Evolutionary conservation across 1,140 invertebrate genomes (phyloP), one percentile per base, ranked within the genome.

Genomic region (Lucilia sericata): DNA sequence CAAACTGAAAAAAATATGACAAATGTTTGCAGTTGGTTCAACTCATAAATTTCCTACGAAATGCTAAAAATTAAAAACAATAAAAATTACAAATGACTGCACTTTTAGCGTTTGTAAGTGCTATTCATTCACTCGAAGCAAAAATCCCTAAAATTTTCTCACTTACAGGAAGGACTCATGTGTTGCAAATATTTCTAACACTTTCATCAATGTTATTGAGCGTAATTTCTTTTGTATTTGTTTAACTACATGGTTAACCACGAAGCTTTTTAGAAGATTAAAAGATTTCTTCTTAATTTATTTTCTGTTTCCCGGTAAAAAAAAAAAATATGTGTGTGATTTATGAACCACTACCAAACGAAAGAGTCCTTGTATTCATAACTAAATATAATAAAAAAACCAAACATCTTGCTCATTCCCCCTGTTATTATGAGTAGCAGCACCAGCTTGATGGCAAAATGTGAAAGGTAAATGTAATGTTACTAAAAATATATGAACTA

Each of bases 221-320:
- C 47, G 42, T 47, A 80, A 80, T 80, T 80, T 14, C 76, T 80
- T 49, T 80, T 80, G 42, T 80, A 21, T 49, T 21, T 25, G 19
- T 49, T 80, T 19, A 19, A 47, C 47, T 19, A 21, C 47, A 49
- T 49, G 76, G 76, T 21, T 47, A 19, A 42, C 76, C n/a, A 47
- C n/a, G 78, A 82, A 84, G 76, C 83, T 84, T 84, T 84, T 84
- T 84, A 84, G 83, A 82, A 81, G 78, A 84, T 84, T 84, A 84
- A 84, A 84, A 84, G 83, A 74, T 76, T 25, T 36, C 25, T 36
- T 75, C 34, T 5, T 21, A 12, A 36, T 75, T 36, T 75, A 10
- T n/a, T 75, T 75, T 75, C 13, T 14, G n/a, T n/a, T 49, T 51
- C 34, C 9, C 21, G n/a, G 21, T 21, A 42, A 17, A 25, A 51